Base-by-base conservation (phyloP, 2,113 vertebrate genomes). In the Psilopsiagon aurifrons region DNA sequence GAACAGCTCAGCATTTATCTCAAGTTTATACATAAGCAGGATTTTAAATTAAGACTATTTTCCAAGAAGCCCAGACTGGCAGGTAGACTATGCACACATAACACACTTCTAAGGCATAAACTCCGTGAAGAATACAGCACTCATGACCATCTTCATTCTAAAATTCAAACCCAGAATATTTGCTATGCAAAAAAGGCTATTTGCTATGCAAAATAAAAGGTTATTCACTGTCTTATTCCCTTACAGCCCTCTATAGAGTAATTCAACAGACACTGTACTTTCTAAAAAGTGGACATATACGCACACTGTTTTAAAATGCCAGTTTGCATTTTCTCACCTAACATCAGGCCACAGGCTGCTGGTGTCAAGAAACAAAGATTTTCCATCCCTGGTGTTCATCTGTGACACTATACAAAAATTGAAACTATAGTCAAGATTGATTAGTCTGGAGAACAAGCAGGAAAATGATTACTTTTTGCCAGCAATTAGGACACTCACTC, bases 361-460 rank as follows among this genome's bases (percentile, higher is more conserved):
- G 15, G 25, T 47, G 47, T 75, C 59, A 88, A 83, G 68, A 86
- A 63, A 17, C 19, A 70, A 91, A 78, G 44, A 46, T 73, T 88
- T 69, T 77, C 22, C 17, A 17, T 33, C 14, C 13, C 44, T 59
- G 27, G 28, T 93, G 17, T 59, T 83, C 64, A 19, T 74, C 71
- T 93, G 63, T 78, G 46, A 28, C 3, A 2, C 46, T 59, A 29
- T 18, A 44, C 9, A 81, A 57, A 93, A 88, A 67, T 37, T 19
- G 33, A 70, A 88, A 86, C 23, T 64, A 22, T 60, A 81, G 46
- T n/a, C 64, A 86, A 55, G 77, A 86, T 27, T 82, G 57, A 87
- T 94, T 68, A 88, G 67, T 87, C 73, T 91, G 73, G 69, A 92
- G 67, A 90, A 46, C 17, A 88, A 86, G 37, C 22, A 88, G 70